Percentiles rank a stretch among this genome's conserved stretches.
Conservation (phyloP, 53 echinoderm and acorn worm species). For the Mesocentrotus franciscanus region DNA sequence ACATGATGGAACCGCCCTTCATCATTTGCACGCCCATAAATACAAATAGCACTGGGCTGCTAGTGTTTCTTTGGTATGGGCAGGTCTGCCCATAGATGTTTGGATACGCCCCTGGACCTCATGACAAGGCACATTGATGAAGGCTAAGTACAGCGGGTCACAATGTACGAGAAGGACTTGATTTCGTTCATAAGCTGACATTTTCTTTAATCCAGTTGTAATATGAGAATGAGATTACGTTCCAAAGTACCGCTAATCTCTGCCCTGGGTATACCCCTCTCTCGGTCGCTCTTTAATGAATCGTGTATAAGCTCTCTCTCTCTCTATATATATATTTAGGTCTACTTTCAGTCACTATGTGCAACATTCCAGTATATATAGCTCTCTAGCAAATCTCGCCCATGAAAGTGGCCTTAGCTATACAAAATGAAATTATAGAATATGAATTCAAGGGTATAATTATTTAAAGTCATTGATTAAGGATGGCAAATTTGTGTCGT, state of each 20-base stretch:
- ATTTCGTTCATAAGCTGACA: slow-evolving; percentile 36
- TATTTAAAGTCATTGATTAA: neutral
- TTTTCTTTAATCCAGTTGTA: slow-evolving; percentile 37
- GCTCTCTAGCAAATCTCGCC: neutral
- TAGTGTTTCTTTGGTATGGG: too few relatives aligned
- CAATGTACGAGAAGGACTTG: slow-evolving; percentile 5
- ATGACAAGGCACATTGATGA: neutral
- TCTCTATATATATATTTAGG: neutral
- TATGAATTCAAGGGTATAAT: neutral
- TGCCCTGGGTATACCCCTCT: neutral
- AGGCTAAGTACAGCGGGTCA: neutral
- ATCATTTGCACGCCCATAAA: neutral
- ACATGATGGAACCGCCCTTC: neutral
- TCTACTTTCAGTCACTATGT: neutral
- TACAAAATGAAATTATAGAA: neutral
- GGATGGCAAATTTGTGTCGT: neutral
- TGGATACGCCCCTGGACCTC: neutral
- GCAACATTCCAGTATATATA: neutral
- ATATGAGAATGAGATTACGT: slow-evolving; percentile 33
- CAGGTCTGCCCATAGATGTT: too few relatives aligned
- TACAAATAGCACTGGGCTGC: neutral
- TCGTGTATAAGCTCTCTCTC: neutral
- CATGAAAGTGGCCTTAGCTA: neutral
- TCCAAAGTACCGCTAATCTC: slow-evolving; percentile 41
- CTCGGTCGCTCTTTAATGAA: neutral